A percentile compares a stretch with the other conserved stretches of the same genome.
phyloP scores from a whole-genome alignment of 2,797 vertebrate genomes.

The Silurus aristotelis region DNA sequence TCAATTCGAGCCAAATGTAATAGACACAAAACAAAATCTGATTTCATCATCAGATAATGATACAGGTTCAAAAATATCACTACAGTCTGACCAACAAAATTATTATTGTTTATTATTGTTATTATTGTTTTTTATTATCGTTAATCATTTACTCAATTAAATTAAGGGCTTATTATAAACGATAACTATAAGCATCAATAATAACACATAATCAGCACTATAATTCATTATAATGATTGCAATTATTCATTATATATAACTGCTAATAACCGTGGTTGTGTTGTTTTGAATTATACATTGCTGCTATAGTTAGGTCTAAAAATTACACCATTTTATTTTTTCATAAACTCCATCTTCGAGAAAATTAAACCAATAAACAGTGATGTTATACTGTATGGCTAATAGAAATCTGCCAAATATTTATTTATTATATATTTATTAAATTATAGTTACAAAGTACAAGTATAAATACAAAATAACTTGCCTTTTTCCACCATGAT shows the following conservation, averaged over 20 bases:
- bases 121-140: too few species aligned
- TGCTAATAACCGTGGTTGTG: background rate
- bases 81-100: background rate
- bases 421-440: too few species aligned
- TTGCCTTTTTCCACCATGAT: conserved; percentile 79
- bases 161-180: background rate
- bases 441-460: background rate
- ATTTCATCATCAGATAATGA: too few species aligned
- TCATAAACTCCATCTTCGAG: background rate
- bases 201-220: too few species aligned
- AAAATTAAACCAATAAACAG: background rate
- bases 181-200: too few species aligned
- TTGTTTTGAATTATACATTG: background rate
- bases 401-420: background rate
- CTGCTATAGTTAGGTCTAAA: background rate
- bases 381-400: background rate
- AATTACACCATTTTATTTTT: background rate
- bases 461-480: background rate
- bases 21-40: background rate
- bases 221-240: too few species aligned
- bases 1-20: background rate
- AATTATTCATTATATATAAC: too few species aligned
- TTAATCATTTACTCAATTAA: too few species aligned
- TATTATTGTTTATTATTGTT: too few species aligned
- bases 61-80: background rate